Conservation (phyloP, 2,113 vertebrate species). For the Pterocles burchelli region DNA sequence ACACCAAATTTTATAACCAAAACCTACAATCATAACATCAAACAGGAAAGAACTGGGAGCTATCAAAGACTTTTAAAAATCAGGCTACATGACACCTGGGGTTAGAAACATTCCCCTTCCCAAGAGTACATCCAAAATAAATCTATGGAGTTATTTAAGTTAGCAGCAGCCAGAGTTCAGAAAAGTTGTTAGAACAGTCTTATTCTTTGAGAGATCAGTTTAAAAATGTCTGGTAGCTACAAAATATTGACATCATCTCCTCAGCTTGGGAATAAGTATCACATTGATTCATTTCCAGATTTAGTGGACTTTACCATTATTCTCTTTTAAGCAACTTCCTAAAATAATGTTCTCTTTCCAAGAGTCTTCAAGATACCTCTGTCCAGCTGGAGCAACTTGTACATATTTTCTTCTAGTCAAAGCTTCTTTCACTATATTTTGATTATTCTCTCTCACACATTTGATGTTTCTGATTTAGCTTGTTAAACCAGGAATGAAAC, state of each 20-base stretch:
- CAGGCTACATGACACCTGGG: background rate
- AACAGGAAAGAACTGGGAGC: background rate
- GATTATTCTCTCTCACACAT: slow-evolving; percentile 5
- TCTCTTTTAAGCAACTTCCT: background rate
- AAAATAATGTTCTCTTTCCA: background rate
- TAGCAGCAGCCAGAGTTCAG: background rate
- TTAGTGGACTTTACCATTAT: background rate
- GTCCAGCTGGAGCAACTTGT: background rate
- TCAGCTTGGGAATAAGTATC: background rate
- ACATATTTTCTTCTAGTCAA: background rate
- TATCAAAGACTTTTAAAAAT: background rate
- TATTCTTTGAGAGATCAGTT: background rate
- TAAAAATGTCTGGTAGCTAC: background rate
- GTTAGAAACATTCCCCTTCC: background rate
- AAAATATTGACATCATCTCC: background rate
- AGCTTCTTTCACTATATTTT: slow-evolving; percentile 47
- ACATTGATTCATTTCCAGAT: background rate
- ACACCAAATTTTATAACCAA: background rate
- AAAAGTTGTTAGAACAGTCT: background rate
- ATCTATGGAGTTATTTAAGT: background rate
- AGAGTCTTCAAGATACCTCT: background rate
- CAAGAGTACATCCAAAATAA: background rate
- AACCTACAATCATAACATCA: background rate
- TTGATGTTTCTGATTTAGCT: slow-evolving; percentile 35
- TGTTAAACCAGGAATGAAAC: slow-evolving; percentile 40